Evolutionary conservation across 2,888 invertebrate genomes (phyloP), one percentile per base, ranked within the genome.

Genomic region (Pristionchus entomophagus): DNA sequence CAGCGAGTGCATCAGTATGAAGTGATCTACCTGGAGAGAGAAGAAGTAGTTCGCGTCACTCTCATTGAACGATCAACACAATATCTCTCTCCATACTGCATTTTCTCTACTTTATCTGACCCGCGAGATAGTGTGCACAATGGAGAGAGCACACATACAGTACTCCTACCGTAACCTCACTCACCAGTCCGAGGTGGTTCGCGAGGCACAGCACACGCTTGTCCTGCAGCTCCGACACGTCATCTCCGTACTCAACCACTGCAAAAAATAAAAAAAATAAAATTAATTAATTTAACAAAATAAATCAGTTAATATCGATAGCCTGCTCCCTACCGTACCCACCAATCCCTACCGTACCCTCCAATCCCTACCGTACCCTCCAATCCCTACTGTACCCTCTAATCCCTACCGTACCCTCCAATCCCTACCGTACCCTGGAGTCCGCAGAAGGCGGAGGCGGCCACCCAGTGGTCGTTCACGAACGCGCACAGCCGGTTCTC

Each of bases 401-500:
- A 17, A 51, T 51, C 14, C n/a, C 51, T 51, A 14, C 51, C 22
- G 1, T 51, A n/a, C n/a, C n/a, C n/a, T n/a, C n/a, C n/a, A n/a
- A n/a, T 1, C 26, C 26, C n/a, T 73, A 38, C 82, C 62, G 62
- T 59, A 85, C 85, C 73, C 56, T 85, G 51, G 51, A 85, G 77
- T 35, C 92, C 92, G 38, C 88, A 89, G 85, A 88, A 91, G 65
- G 89, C 90, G 14, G 91, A 90, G 2, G 88, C 88, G 2, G 92
- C 88, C 26, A 90, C 90, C 93, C 93, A 93, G 80, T 92, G 92
- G 35, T 92, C 92, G 86, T 93, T 93, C 73, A 92, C 92, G 88
- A 92, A 88, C 35, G 87, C 88, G 83, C 92, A 92, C 38, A 92
- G 86, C 56, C 88, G 86, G 86, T 92, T 90, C 88, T 92, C 92